Percentiles rank a stretch among this genome's conserved stretches.
phyloP scores from a whole-genome alignment of 2,888 invertebrate genomes.

The Meloe dianella region DNA sequence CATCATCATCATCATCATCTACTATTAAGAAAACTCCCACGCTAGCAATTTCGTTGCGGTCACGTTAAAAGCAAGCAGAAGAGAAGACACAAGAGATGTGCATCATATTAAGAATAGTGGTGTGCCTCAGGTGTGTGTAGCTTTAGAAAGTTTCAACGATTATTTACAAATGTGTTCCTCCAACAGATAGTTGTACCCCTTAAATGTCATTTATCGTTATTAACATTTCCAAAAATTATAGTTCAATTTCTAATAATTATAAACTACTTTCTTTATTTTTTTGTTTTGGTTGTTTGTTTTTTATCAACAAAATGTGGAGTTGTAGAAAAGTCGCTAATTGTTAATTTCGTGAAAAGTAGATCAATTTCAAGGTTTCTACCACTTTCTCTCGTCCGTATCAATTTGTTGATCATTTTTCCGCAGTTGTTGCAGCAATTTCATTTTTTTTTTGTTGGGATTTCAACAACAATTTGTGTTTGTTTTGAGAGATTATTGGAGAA shows the following conservation, averaged over 20 bases:
- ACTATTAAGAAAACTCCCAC: constrained; percentile 3
- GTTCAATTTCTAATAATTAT: constrained; percentile 8
- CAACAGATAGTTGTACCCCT: background rate
- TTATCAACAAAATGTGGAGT: background rate
- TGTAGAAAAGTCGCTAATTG: background rate
- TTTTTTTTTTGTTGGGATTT: background rate
- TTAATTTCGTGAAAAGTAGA: background rate
- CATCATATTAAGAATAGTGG: background rate
- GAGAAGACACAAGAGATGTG: background rate
- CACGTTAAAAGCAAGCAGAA: background rate
- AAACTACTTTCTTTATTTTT: constrained; percentile 1
- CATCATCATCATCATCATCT: background rate
- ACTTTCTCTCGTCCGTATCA: background rate
- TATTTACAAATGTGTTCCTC: background rate
- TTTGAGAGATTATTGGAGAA: no score
- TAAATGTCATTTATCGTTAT: background rate
- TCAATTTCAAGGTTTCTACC: constrained; percentile 2
- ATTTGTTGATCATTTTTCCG: background rate
- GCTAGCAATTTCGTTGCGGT: constrained; percentile 6
- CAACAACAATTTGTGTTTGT: background rate
- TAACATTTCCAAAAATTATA: background rate
- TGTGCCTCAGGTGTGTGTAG: background rate
- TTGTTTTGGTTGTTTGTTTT: background rate
- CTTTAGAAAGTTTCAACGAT: constrained; percentile 3
- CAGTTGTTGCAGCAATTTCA: background rate